Percentiles rank a stretch among this genome's conserved stretches.
Evolutionary conservation across 2,888 invertebrate species (phyloP).

Genomic region (Andrena trimmerana): DNA sequence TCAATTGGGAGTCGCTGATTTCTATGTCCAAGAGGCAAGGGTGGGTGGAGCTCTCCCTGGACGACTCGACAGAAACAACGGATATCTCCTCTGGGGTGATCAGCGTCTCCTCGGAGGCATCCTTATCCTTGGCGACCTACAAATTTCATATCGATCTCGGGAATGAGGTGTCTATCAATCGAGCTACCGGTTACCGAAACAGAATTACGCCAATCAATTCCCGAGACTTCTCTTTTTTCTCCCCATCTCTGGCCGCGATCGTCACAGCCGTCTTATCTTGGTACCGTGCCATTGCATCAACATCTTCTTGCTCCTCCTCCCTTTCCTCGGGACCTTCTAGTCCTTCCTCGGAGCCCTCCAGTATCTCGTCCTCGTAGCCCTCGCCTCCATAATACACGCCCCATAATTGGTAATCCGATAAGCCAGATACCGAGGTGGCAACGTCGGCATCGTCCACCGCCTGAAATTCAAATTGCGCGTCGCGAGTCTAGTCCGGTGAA

Average conservation of each 20-base stretch:
- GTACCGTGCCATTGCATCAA: conserved; percentile 25
- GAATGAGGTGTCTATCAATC: neutral
- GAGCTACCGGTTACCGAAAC: conserved; percentile 29
- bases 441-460: neutral
- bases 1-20: conserved; percentile 76
- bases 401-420: conserved; percentile 30
- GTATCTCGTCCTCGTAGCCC: conserved; percentile 11
- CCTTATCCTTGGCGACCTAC: conserved; percentile 29
- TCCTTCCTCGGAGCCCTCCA: neutral
- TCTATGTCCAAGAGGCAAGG: conserved; percentile 72
- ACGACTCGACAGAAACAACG: conserved; percentile 7
- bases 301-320: conserved; percentile 30
- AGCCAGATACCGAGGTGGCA: conserved; percentile 15
- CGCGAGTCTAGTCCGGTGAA: neutral
- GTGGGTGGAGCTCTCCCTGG: conserved; percentile 62
- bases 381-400: conserved; percentile 3
- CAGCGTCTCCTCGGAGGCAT: conserved; percentile 59
- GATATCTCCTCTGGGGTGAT: conserved; percentile 61
- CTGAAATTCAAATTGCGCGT: conserved; percentile 7
- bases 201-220: conserved; percentile 69
- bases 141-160: neutral
- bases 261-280: conserved; percentile 33
- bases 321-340: neutral
- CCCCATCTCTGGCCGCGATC: conserved; percentile 29
- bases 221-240: conserved; percentile 49